Conservation (phyloP, 2,113 vertebrate species). For the Bubo bubo region DNA sequence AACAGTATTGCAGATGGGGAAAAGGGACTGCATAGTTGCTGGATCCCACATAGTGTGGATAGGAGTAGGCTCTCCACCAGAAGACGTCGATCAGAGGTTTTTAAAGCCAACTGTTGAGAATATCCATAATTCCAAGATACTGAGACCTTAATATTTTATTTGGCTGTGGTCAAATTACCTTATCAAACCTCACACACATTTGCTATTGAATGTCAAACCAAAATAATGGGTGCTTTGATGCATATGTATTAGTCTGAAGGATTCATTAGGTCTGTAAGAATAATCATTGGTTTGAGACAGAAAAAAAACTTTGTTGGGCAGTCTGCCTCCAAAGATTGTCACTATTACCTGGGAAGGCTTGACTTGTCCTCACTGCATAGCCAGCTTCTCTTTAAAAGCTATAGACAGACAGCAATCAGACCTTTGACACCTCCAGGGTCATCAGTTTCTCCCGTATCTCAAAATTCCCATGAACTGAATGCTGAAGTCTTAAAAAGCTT, state of each 20-base stretch:
- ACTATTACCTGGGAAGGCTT: background rate
- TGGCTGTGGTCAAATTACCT: background rate
- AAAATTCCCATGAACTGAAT: background rate
- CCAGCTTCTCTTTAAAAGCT: background rate
- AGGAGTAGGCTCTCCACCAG: background rate
- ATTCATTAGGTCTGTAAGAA: background rate
- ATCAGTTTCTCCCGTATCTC: background rate
- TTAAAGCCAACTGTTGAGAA: background rate
- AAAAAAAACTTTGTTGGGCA: background rate
- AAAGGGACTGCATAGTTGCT: background rate
- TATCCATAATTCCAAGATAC: background rate
- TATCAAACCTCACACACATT: background rate
- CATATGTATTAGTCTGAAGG: background rate
- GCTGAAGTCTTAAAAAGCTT: background rate
- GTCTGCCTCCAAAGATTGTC: background rate
- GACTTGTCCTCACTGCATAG: background rate
- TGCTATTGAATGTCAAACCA: background rate
- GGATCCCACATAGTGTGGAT: fast-evolving
- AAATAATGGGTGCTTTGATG: background rate
- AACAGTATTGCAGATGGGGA: fast-evolving
- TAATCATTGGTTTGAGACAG: background rate
- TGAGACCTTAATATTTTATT: background rate
- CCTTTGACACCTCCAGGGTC: background rate
- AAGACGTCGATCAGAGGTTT: fast-evolving
- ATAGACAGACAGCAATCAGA: background rate